A percentile compares a stretch with the other conserved stretches of the same genome.
These are phyloP conservation scores for Lethenteron reissneri DNA, from an alignment of 2,113 vertebrate species.

Conservation along the genomic window DNA sequence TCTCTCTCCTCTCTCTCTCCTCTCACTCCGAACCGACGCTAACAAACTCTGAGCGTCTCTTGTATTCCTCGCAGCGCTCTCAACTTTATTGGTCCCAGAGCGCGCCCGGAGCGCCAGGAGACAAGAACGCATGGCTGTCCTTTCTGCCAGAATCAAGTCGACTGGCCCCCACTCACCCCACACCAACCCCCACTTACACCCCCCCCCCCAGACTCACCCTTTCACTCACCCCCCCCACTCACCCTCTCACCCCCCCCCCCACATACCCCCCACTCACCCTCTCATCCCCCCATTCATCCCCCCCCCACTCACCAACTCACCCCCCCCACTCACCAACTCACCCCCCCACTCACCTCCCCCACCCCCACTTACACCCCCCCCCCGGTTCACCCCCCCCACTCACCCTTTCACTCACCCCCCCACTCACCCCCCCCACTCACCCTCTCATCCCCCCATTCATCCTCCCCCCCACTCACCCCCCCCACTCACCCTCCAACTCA, in stretches of 20 bases:
- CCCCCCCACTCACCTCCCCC: neutral
- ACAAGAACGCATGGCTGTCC: too few relatives aligned
- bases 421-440: neutral
- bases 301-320: neutral
- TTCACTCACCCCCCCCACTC: too few relatives aligned
- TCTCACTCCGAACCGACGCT: too few relatives aligned
- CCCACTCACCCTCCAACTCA: neutral
- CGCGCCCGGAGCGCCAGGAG: too few relatives aligned
- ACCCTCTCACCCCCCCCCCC: too few relatives aligned
- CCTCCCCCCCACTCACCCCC: neutral
- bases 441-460: neutral
- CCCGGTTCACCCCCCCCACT: neutral
- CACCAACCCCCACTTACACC: neutral
- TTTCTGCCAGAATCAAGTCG: too few relatives aligned
- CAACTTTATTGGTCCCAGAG: too few relatives aligned
- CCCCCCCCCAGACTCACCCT: neutral
- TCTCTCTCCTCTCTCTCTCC: too few relatives aligned
- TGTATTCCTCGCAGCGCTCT: too few relatives aligned
- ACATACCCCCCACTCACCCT: too few relatives aligned
- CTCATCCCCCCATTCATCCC: too few relatives aligned
- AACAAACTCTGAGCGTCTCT: too few relatives aligned
- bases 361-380: neutral
- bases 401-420: neutral
- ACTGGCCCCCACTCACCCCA: neutral
- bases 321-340: neutral